Base-by-base conservation (phyloP, 2,888 invertebrate genomes). In the Elegia similella region DNA sequence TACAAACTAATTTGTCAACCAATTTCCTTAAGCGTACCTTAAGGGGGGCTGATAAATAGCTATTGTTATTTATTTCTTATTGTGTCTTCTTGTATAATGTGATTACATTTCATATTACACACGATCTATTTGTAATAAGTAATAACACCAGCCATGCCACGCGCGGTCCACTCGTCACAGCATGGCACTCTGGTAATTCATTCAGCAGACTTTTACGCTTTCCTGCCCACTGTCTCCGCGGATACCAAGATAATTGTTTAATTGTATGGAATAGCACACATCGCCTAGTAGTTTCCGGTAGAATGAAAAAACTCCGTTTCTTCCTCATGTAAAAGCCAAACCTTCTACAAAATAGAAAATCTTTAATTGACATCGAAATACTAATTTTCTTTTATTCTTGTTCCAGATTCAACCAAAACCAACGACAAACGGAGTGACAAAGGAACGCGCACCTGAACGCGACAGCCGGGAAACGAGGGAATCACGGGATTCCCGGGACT, bases 351-450 rank as follows among this genome's bases (percentile, higher is more conserved):
- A 23, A n/a, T n/a, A n/a, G n/a, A n/a, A n/a, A n/a, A n/a, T n/a
- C n/a, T n/a, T n/a, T 23, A 23, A 2, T 23, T 23, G 23, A 38
- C 5, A n/a, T 6, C 1, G 80, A 78, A 2, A 82, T 80, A 6
- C 77, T 50, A 48, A 55, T 52, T n/a, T 8, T 29, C 78, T 56
- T 57, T 75, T 16, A 62, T 43, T 47, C 43, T 86, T 78, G 90
- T 92, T 83, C 46, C 84, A 89, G 90, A 84, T 89, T 73, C 91
- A 88, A 86, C 89, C 83, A 62, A 89, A 89, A 73, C 84, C 90
- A 59, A 86, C 82, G 42, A 87, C 88, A 68, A 89, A 93, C 85
- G 84, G 92, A 75, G 66, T 91, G 74, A 55, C 87, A 70, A 89
- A 89, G 64, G 92, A 91, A 61, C 79, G 87, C 46, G 66, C 78